Conservation (phyloP, 2,113 vertebrate genomes). For the Aptenodytes patagonicus region DNA sequence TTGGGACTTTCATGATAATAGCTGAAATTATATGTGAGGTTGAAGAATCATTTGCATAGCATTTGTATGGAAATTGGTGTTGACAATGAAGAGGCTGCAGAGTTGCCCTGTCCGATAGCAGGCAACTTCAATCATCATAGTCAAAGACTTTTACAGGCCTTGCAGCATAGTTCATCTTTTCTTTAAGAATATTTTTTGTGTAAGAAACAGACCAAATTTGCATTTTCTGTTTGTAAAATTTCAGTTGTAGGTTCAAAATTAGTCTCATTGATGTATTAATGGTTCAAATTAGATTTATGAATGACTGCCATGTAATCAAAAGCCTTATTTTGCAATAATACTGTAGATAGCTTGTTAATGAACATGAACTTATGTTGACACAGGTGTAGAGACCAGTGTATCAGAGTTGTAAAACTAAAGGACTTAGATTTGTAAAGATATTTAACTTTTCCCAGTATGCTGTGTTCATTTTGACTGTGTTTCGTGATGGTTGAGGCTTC, state of each 20-base stretch:
- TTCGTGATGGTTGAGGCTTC: neutral
- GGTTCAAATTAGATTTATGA: neutral
- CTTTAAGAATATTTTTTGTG: neutral
- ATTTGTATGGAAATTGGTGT: neutral
- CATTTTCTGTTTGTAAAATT: neutral
- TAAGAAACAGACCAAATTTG: rapidly evolving
- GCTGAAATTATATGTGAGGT: neutral
- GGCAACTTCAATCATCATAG: neutral
- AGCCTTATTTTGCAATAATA: neutral
- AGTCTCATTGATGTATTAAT: neutral
- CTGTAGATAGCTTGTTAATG: neutral
- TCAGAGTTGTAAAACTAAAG: neutral
- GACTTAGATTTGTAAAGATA: neutral
- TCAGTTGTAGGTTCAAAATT: neutral
- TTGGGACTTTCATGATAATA: neutral
- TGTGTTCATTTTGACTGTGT: neutral
- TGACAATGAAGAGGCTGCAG: neutral
- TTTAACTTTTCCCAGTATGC: neutral
- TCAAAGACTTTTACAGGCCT: neutral
- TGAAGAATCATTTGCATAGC: neutral
- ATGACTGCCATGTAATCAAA: neutral
- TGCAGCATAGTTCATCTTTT: neutral
- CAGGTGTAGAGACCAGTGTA: neutral
- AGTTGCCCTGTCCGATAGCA: neutral
- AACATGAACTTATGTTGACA: neutral